Evolutionary conservation across 1,140 invertebrate species (phyloP), one percentile per base, ranked within the genome.

Genomic region (Argopecten irradians): DNA sequence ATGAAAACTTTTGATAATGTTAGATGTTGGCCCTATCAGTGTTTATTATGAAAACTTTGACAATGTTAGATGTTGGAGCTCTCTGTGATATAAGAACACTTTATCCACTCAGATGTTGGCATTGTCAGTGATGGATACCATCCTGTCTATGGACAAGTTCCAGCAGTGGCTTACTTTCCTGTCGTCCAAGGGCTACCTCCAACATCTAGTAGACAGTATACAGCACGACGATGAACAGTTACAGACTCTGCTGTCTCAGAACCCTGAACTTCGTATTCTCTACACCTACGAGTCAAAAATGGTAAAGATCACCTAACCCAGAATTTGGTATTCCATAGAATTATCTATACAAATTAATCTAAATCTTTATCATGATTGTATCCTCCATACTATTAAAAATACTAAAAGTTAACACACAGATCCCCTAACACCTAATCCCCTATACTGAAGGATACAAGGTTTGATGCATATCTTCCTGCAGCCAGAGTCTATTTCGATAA

Each of bases 241-340:
- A 0, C 96, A 97, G 91, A 95, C 96, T 84, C 96, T 98, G 22
- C 93, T 98, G 32, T 97, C 97, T 89, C 96, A 97, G 1, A 96
- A 96, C 39, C 97, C 97, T 0, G 96, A 97, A 16, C 95, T 98
- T 34, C 96, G 97, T 88, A 97, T 97, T 0, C 95, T 98, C 0
- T 99, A 98, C 96, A 96, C 98, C 0, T 98, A 98, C 95, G 97
- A 98, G 94, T 97, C 98, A 0, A 98, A 98, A 95, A 97, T 98
- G 97, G 96, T 96, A 32, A 82, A 71, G 55, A 46, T 19, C 97
- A 89, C 96, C 97, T 2, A 96, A 96, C 39, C 97, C 97, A 0
- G 96, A 97, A 16, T 95, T 98, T 34, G 96, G 97, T 88, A 97
- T 97, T 0, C 95, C n/a, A n/a, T n/a, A n/a, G n/a, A n/a, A n/a